Base-by-base conservation (phyloP, 2,797 vertebrate species). In the Trachurus trachurus region DNA sequence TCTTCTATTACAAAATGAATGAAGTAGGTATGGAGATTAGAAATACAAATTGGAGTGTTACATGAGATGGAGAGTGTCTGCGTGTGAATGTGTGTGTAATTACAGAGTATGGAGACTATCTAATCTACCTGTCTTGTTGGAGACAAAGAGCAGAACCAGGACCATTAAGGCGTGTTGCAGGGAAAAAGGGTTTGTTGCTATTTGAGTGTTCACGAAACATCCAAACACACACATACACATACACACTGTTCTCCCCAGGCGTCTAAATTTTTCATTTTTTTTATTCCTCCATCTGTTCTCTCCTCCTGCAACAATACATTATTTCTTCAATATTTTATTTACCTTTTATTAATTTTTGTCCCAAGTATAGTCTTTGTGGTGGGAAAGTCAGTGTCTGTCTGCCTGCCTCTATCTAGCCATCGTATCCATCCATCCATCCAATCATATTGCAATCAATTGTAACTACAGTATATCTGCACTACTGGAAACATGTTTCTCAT, bases 111-210 rank as follows among this genome's bases (percentile, higher is more conserved):
- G 52, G 11, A 53, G 50, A 52, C 50, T 12, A 22, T 26, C 21
- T 13, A 47, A 6, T 71, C 42, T 62, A 45, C 22, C 19, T 54
- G 34, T 9, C 7, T 58, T 15, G 59, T n/a, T 44, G 49, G 26
- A 71, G 40, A 40, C 63, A 47, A 69, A 71, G 29, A 53, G 64
- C 21, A 57, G 40, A 62, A 47, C 6, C 37, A 73, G 26, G 34
- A 63, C 54, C 15, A 40, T 78, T 34, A 53, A 10, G 53, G 42
- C 29, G 40, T 68, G 39, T 21, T 1, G 0, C 42, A 42, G n/a
- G 42, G 16, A 7, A 8, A 62, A 59, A 62, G 0, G 19, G 40
- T 42, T 54, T 60, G 57, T 44, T 45, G 26, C 29, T 67, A 45
- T 52, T 57, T 71, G 39, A 52, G 1, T 44, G 1, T 42, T 47